Conservation (phyloP, 2,113 vertebrate genomes). For the Entomyzon cyanotis region DNA sequence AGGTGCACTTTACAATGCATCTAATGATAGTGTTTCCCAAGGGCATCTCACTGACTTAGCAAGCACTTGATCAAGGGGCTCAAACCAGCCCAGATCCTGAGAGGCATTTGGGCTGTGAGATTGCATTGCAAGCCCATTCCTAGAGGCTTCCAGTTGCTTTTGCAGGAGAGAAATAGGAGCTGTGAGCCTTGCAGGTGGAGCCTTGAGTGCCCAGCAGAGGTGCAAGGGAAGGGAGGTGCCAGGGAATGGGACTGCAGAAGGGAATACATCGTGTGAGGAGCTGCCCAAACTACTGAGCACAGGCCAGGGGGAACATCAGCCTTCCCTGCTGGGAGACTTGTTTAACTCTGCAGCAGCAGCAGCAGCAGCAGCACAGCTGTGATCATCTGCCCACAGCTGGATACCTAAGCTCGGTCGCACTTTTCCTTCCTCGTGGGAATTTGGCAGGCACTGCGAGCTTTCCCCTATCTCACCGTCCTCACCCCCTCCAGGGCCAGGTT, state of each 20-base stretch:
- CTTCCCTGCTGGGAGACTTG: neutral
- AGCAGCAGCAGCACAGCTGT: neutral
- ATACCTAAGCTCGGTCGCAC: neutral
- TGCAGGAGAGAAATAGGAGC: neutral
- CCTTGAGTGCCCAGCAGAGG: neutral
- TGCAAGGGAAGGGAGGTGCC: neutral
- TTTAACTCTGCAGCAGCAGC: neutral
- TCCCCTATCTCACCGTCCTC: neutral
- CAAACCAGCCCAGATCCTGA: neutral
- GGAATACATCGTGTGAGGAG: neutral
- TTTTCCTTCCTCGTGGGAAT: neutral
- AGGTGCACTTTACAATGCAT: neutral
- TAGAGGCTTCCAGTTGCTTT: neutral
- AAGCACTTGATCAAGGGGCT: neutral
- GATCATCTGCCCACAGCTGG: neutral
- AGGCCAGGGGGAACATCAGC: neutral
- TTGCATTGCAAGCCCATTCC: neutral
- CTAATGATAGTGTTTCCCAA: neutral
- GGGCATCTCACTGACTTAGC: neutral
- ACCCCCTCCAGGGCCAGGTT: fast-evolving
- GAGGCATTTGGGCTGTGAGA: neutral
- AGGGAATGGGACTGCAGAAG: neutral
- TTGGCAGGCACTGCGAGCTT: fast-evolving
- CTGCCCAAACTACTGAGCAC: neutral
- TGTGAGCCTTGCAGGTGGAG: neutral